phyloP scores from a whole-genome alignment of 2,797 vertebrate genomes.

The Liasis olivaceus region DNA sequence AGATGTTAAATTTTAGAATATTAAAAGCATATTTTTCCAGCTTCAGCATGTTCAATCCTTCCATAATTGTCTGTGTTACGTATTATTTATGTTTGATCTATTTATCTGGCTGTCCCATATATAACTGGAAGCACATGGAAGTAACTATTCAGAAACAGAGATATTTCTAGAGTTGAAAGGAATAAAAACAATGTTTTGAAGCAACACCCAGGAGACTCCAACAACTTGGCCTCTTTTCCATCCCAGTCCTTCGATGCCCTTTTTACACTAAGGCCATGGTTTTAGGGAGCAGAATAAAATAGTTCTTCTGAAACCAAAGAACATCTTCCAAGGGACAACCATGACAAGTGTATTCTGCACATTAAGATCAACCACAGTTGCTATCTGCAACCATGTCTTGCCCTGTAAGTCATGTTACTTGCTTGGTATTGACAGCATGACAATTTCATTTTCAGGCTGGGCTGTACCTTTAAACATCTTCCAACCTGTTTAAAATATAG shows the following conservation, averaged over 20 bases:
- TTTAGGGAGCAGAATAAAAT: not conserved
- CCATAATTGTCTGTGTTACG: not conserved
- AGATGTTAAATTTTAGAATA: not conserved
- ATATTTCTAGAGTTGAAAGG: not conserved
- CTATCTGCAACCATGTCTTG: not conserved
- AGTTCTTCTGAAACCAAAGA: not conserved
- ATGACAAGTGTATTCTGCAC: not conserved
- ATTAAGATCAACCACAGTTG: not conserved
- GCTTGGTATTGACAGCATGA: conserved; percentile 6
- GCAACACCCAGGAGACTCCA: not conserved
- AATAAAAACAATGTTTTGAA: not conserved
- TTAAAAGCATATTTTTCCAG: not conserved
- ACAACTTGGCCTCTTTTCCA: not conserved
- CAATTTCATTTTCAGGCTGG: conserved; percentile 10
- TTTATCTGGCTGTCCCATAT: not conserved
- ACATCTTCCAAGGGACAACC: not conserved
- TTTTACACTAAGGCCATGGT: not conserved
- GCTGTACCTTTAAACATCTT: conserved; percentile 52
- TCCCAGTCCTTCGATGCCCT: not conserved
- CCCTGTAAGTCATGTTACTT: conserved; percentile 15
- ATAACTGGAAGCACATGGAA: not conserved
- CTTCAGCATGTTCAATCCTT: not conserved
- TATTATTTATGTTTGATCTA: not conserved
- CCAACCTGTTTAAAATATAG: conserved; percentile 60
- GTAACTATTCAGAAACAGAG: not conserved